A percentile compares a stretch with the other conserved stretches of the same genome.
These are phyloP conservation scores for Matsumurasca onukii DNA, from an alignment of 1,140 invertebrate species.

Conservation along the genomic window DNA sequence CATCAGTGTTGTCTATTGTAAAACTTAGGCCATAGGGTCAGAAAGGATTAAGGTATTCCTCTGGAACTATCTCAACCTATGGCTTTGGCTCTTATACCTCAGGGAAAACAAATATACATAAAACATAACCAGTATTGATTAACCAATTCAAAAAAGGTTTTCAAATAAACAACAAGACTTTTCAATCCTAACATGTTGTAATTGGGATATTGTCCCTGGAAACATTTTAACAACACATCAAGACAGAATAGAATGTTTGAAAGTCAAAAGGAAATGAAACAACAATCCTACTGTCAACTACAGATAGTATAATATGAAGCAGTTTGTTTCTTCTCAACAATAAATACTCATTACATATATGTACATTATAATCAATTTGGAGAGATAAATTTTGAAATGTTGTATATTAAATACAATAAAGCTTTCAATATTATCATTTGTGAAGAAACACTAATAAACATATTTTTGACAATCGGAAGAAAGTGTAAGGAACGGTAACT, in stretches of 20 bases:
- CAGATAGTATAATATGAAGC: conserved; percentile 15
- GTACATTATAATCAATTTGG: background rate
- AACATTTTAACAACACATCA: background rate
- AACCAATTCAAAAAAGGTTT: no score
- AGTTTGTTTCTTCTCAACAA: conserved; percentile 10
- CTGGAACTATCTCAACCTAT: no score
- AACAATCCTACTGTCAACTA: conserved; percentile 18
- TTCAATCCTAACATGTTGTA: no score
- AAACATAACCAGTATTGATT: no score
- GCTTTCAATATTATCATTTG: background rate
- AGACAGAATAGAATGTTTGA: background rate
- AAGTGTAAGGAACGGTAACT: background rate
- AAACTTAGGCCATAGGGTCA: no score
- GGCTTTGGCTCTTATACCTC: no score
- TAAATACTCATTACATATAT: conserved; percentile 15
- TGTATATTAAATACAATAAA: background rate
- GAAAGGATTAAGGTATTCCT: no score
- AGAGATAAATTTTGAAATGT: background rate
- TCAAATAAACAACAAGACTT: no score
- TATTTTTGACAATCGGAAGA: background rate
- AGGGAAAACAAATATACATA: no score
- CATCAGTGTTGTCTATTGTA: no score
- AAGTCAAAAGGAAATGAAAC: background rate
- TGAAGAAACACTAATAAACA: background rate
- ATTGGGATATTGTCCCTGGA: background rate